A percentile compares a stretch with the other conserved stretches of the same genome.
These are phyloP conservation scores for Mus spicilegus DNA, from an alignment of 2,113 vertebrate species.

Conservation along the genomic window DNA sequence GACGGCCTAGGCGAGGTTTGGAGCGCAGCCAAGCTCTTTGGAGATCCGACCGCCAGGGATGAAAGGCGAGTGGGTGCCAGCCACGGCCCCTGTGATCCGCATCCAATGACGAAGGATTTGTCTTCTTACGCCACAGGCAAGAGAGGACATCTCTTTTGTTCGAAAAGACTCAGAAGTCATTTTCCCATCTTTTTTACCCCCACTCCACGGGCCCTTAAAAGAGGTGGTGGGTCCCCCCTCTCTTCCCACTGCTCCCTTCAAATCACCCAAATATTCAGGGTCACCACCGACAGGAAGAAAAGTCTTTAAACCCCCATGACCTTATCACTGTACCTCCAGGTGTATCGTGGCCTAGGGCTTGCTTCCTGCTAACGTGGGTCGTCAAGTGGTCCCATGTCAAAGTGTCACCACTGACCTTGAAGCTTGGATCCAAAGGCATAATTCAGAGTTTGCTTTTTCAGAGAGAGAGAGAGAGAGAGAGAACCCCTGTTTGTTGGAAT, in stretches of 20 bases:
- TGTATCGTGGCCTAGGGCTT: rapidly evolving
- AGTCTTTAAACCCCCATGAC: neutral
- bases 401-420: neutral
- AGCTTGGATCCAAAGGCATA: neutral
- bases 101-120: conserved; percentile 80
- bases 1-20: neutral
- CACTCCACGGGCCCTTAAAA: rapidly evolving
- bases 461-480: neutral
- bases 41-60: neutral
- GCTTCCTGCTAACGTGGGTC: rapidly evolving
- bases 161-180: conserved; percentile 47
- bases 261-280: rapidly evolving
- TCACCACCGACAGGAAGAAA: rapidly evolving
- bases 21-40: conserved; percentile 38
- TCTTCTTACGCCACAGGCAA: conserved; percentile 38
- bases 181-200: neutral
- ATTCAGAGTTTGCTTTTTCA: neutral
- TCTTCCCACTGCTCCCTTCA: neutral
- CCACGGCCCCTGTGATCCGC: neutral
- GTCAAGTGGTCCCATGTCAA: neutral
- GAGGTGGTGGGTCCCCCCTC: neutral
- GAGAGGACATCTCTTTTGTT: conserved; percentile 73
- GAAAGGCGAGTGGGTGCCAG: neutral
- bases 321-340: neutral
- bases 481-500: neutral